Base-by-base conservation (phyloP, 2,888 invertebrate species). In the Keiferia lycopersicella region DNA sequence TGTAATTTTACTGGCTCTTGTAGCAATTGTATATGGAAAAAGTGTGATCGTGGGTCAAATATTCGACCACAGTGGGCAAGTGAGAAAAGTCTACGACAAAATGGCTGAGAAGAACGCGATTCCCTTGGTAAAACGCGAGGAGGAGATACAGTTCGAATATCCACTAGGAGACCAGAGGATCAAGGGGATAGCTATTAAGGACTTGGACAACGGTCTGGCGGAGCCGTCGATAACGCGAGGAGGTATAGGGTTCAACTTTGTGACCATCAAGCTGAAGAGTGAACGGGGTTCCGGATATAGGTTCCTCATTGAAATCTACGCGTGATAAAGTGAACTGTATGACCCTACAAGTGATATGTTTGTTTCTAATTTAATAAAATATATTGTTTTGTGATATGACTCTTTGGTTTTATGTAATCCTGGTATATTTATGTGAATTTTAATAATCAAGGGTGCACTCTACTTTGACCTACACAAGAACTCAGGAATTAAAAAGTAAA, bases 171-270 rank as follows among this genome's bases (percentile, higher is more conserved):
- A 84, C 30, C 77, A 84, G 73, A 86, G 76, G 66, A 90, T 91
- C 2, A 91, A 90, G 68, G 91, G 91, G 0, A 86, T 91, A 0
- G 84, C 87, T 1, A 87, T 91, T 11, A 84, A 83, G 45, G 91
- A 91, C 41, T 45, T 87, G 74, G 87, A 91, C 0, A 87, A 89
- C 66, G 84, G 83, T 0, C 58, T 82, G 2, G 85, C 90, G 0
- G 82, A 87, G 61, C 82, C 91, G 0, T 80, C 90, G 0, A 88
- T 92, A 4, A 87, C 68, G 0, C 65, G 83, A 11, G 92, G 92
- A 0, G 92, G 92, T 0, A 70, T 92, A 0, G 91, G 91, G 0
- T 84, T 87, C 65, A 76, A 79, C 22, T 85, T 76, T 58, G 92
- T 81, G 1, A 82, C 85, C 14, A 82, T 92, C 0, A 89, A 91